A percentile compares a stretch with the other conserved stretches of the same genome.
phyloP scores from a whole-genome alignment of 2,888 invertebrate species.

The Lissocephala sabroskyi region DNA sequence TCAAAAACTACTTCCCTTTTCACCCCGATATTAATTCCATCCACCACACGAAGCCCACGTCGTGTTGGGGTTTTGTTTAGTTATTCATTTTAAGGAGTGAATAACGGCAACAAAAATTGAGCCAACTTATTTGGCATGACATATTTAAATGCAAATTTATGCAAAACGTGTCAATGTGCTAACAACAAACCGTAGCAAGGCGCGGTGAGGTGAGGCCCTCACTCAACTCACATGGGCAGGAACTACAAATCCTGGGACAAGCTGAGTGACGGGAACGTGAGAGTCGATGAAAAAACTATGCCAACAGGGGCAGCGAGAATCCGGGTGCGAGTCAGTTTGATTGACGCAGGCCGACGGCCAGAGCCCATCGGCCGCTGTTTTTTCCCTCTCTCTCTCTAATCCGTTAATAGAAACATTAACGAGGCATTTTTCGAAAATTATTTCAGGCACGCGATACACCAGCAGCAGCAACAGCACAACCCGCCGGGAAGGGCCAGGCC shows the following conservation, averaged over 20 bases:
- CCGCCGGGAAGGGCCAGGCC: neutral
- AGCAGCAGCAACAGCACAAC: slow-evolving; percentile 7
- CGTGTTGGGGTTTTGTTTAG: too few species aligned
- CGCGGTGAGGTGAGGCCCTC: too few species aligned
- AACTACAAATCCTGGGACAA: too few species aligned
- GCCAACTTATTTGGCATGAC: slow-evolving; percentile 28
- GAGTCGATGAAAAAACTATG: slow-evolving; percentile 12
- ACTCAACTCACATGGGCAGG: too few species aligned
- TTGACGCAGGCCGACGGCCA: slow-evolving; percentile 39
- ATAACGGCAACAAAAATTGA: too few species aligned
- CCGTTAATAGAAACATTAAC: slow-evolving; percentile 70
- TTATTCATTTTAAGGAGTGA: too few species aligned
- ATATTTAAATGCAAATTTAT: slow-evolving; percentile 63
- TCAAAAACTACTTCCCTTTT: too few species aligned
- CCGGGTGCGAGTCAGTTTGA: slow-evolving; percentile 12
- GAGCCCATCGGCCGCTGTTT: too few species aligned
- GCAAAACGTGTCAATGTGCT: slow-evolving; percentile 68
- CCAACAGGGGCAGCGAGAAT: slow-evolving; percentile 4
- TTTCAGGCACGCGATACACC: slow-evolving; percentile 61
- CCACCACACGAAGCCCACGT: too few species aligned
- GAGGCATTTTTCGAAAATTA: slow-evolving; percentile 63
- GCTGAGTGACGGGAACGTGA: slow-evolving; percentile 30
- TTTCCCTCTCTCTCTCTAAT: slow-evolving; percentile 44
- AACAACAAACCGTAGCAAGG: too few species aligned
- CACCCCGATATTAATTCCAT: too few species aligned